Conservation (phyloP, 2,888 invertebrate genomes). For the Hermodice carunculata region DNA sequence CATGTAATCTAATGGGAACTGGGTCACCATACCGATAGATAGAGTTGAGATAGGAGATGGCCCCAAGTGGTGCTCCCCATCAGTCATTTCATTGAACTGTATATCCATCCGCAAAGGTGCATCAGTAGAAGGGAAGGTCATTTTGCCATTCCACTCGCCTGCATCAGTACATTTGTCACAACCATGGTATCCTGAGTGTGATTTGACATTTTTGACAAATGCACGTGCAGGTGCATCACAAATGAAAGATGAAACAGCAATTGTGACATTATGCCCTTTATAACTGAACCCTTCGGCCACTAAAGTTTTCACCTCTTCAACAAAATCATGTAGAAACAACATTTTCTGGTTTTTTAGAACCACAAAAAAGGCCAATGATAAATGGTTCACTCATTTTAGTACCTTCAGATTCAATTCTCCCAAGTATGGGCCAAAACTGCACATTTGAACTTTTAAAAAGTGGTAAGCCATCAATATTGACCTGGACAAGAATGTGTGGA, state of each 20-base stretch:
- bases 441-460: slow-evolving; percentile 21
- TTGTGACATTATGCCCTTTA: background rate
- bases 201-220: slow-evolving; percentile 34
- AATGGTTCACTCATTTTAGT: slow-evolving; percentile 5
- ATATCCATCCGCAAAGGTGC: background rate
- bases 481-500: slow-evolving; percentile 3
- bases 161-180: slow-evolving; percentile 38
- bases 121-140: slow-evolving; percentile 8
- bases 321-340: slow-evolving; percentile 14
- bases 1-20: slow-evolving; percentile 42
- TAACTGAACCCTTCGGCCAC: background rate
- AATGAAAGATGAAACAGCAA: slow-evolving; percentile 39
- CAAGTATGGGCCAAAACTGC: slow-evolving; percentile 23
- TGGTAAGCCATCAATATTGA: slow-evolving; percentile 28
- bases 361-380: slow-evolving; percentile 14
- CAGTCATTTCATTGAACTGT: background rate
- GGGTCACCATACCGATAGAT: slow-evolving; percentile 23
- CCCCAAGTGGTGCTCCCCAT: slow-evolving; percentile 1
- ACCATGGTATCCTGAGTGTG: slow-evolving; percentile 38
- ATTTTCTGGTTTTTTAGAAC: slow-evolving; percentile 9
- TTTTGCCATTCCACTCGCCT: slow-evolving; percentile 8
- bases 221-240: too few relatives aligned
- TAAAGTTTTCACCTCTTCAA: slow-evolving; percentile 12
- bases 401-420: slow-evolving; percentile 1
- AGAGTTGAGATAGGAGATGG: slow-evolving; percentile 12